These are phyloP conservation scores for Anarsia innoxiella DNA, from an alignment of 2,888 invertebrate genomes.

Conservation along the genomic window DNA sequence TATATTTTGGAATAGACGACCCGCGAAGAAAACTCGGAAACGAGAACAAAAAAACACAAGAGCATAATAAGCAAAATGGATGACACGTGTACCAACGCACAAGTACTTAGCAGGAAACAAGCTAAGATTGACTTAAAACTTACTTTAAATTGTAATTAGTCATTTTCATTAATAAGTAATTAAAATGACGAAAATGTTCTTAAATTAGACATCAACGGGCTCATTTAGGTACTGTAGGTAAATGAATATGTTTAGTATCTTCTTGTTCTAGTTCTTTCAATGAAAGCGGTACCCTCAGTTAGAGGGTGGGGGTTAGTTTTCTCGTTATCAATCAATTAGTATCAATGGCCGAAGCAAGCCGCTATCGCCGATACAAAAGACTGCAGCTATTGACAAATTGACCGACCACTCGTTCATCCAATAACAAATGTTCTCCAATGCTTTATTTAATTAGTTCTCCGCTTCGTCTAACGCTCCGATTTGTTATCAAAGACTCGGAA, in stretches of 20 bases:
- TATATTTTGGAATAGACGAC: no score
- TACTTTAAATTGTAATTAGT: no score
- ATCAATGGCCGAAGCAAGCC: slow-evolving; percentile 3
- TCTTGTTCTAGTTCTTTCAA: background rate
- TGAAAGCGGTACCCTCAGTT: background rate
- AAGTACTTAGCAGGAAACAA: no score
- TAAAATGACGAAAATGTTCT: no score
- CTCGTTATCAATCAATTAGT: slow-evolving; percentile 32
- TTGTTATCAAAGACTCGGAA: background rate
- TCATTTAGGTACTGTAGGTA: no score
- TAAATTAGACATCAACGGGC: no score
- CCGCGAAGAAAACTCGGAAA: no score
- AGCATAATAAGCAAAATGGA: no score
- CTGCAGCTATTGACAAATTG: slow-evolving; percentile 25
- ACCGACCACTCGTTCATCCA: slow-evolving; percentile 22
- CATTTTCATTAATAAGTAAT: no score
- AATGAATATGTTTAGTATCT: background rate
- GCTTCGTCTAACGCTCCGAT: background rate
- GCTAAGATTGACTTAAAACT: no score
- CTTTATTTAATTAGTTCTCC: slow-evolving; percentile 22
- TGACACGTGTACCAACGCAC: no score
- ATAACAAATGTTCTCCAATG: slow-evolving; percentile 23
- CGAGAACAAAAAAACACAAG: no score
- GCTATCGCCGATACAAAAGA: slow-evolving; percentile 3
- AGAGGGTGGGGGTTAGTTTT: background rate